Conservation (phyloP, 2,888 invertebrate genomes). For the Eilema sororculum region DNA sequence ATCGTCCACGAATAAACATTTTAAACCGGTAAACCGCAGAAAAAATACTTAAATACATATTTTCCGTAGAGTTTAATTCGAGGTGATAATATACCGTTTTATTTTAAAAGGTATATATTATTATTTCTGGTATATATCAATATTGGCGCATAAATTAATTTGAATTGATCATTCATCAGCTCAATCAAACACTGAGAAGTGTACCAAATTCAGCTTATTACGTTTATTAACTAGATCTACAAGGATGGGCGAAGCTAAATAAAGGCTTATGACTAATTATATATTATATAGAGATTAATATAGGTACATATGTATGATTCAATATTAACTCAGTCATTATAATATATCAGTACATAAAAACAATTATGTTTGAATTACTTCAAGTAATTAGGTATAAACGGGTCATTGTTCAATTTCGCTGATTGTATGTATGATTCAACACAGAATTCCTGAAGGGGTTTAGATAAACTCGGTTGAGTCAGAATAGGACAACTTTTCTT, state of each 20-base stretch:
- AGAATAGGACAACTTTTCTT: background rate
- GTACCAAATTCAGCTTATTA: too few relatives aligned
- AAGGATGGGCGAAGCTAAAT: background rate
- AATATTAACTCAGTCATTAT: background rate
- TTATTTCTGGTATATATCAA: too few relatives aligned
- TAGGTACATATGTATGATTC: background rate
- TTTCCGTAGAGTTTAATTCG: background rate
- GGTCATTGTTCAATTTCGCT: background rate
- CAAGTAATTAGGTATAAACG: background rate
- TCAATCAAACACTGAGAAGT: too few relatives aligned
- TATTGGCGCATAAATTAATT: too few relatives aligned
- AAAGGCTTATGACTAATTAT: background rate
- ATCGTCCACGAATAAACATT: background rate
- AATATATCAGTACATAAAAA: background rate
- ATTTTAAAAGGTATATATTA: too few relatives aligned
- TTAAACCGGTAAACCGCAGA: conserved; percentile 3
- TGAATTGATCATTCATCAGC: too few relatives aligned
- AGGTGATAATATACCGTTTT: background rate
- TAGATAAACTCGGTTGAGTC: background rate
- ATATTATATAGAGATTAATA: background rate
- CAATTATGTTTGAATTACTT: background rate
- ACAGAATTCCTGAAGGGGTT: background rate
- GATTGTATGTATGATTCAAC: background rate
- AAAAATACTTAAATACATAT: background rate
- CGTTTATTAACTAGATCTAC: too few relatives aligned